Evolutionary conservation across 2,888 invertebrate species (phyloP).

Genomic region (Rapana venosa): DNA sequence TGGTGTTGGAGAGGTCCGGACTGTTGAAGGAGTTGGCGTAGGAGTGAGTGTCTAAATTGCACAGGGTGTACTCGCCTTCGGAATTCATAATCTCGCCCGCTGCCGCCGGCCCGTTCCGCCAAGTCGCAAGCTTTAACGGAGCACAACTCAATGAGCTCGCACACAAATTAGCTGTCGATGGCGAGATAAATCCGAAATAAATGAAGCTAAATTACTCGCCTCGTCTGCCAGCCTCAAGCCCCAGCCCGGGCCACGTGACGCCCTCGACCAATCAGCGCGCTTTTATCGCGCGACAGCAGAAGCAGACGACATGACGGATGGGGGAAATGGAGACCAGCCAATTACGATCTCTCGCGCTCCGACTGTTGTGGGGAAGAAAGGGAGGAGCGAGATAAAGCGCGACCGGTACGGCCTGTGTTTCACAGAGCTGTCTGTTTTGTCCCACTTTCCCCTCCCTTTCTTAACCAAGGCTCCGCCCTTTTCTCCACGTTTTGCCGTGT

Average conservation of each 20-base stretch:
- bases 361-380: background rate
- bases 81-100: conserved; percentile 69
- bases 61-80: conserved; percentile 75
- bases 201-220: conserved; percentile 74
- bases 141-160: conserved; percentile 61
- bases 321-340: conserved; percentile 31
- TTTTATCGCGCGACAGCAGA: conserved; percentile 32
- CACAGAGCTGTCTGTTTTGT: conserved; percentile 11
- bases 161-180: conserved; percentile 73
- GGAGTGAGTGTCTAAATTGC: conserved; percentile 75
- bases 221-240: conserved; percentile 72
- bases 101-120: conserved; percentile 14
- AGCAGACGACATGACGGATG: conserved; percentile 38
- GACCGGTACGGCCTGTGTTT: background rate
- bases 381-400: conserved; percentile 31
- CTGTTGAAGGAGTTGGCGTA: conserved; percentile 39
- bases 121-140: conserved; percentile 40
- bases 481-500: background rate
- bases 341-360: conserved; percentile 20
- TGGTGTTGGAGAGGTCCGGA: conserved; percentile 45
- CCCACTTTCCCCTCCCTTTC: conserved; percentile 31
- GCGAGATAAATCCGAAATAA: conserved; percentile 75
- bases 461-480: background rate
- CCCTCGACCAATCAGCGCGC: conserved; percentile 46
- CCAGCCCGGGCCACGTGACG: conserved; percentile 68